phyloP scores from a whole-genome alignment of 1,140 invertebrate species.

The Sycophaga agraensis region DNA sequence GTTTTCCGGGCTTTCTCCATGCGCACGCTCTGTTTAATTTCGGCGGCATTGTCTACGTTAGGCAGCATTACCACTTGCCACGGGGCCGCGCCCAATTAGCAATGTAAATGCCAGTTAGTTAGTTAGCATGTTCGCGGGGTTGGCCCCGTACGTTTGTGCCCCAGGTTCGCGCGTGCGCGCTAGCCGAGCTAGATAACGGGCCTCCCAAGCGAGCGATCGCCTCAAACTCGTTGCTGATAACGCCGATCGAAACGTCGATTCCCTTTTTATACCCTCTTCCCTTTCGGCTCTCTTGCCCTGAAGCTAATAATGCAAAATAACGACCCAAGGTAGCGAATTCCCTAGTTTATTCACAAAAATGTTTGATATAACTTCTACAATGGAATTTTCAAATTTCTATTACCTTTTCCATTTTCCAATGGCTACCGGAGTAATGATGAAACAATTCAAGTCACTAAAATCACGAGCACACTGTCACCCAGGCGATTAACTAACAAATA shows the following conservation, averaged over 20 bases:
- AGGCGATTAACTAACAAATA: too few species aligned
- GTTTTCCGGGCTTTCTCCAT: conserved; percentile 10
- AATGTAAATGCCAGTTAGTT: conserved; percentile 58
- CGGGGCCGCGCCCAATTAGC: conserved; percentile 55
- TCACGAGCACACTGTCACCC: too few species aligned
- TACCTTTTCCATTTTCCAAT: too few species aligned
- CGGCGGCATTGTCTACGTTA: conserved; percentile 50
- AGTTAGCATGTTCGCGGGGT: conserved; percentile 52
- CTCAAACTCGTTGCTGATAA: conserved; percentile 43
- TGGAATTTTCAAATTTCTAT: too few species aligned
- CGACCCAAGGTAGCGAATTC: too few species aligned
- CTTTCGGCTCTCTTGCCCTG: too few species aligned
- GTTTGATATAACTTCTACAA: too few species aligned
- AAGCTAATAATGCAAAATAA: too few species aligned
- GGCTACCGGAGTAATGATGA: too few species aligned
- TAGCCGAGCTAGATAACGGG: conserved; percentile 48
- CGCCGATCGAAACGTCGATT: conserved; percentile 38
- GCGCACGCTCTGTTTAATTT: conserved; percentile 38
- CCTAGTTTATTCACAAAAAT: too few species aligned
- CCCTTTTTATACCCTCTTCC: conserved; percentile 18
- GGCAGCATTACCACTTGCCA: conserved; percentile 47
- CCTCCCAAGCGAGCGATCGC: conserved; percentile 54
- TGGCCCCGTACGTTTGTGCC: conserved; percentile 5
- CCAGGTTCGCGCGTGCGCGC: not conserved
- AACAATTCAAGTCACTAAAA: too few species aligned